phyloP scores from a whole-genome alignment of 2,888 invertebrate species.

The Caenorhabditis uteleia region DNA sequence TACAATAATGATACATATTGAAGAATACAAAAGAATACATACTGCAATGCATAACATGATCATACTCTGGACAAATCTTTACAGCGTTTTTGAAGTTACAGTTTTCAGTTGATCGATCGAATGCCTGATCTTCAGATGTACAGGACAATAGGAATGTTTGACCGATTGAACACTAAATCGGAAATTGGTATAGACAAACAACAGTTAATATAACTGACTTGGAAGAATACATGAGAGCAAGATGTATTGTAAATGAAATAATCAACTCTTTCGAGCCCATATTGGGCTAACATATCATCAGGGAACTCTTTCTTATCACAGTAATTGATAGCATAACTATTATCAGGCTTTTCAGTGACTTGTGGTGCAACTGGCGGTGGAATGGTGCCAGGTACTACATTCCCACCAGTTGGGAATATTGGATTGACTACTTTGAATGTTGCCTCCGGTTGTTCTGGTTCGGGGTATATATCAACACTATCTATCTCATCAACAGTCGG shows the following conservation, averaged over 20 bases:
- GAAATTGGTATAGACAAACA: background rate
- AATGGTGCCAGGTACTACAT: constrained; percentile 9
- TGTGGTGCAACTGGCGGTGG: constrained; percentile 19
- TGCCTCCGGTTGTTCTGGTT: background rate
- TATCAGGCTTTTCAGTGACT: constrained; percentile 37
- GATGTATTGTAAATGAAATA: constrained; percentile 67
- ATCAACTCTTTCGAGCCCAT: constrained; percentile 56
- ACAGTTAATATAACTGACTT: constrained; percentile 11
- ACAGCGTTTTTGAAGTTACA: constrained; percentile 65
- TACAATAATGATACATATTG: constrained; percentile 15
- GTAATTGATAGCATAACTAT: constrained; percentile 61
- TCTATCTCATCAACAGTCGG: constrained; percentile 14
- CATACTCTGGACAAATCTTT: constrained; percentile 66
- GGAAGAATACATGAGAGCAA: constrained; percentile 64
- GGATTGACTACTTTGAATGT: constrained; percentile 36
- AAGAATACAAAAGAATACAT: constrained; percentile 27
- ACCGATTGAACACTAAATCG: constrained; percentile 63
- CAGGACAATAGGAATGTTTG: constrained; percentile 64
- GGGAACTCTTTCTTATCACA: constrained; percentile 58
- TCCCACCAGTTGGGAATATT: constrained; percentile 5
- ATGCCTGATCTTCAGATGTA: constrained; percentile 60
- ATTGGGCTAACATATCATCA: constrained; percentile 48
- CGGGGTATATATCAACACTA: background rate
- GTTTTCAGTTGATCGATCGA: constrained; percentile 60
- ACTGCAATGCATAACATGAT: constrained; percentile 68